These are phyloP conservation scores for Malurus elegans DNA, from an alignment of 2,113 vertebrate species.

Conservation along the genomic window DNA sequence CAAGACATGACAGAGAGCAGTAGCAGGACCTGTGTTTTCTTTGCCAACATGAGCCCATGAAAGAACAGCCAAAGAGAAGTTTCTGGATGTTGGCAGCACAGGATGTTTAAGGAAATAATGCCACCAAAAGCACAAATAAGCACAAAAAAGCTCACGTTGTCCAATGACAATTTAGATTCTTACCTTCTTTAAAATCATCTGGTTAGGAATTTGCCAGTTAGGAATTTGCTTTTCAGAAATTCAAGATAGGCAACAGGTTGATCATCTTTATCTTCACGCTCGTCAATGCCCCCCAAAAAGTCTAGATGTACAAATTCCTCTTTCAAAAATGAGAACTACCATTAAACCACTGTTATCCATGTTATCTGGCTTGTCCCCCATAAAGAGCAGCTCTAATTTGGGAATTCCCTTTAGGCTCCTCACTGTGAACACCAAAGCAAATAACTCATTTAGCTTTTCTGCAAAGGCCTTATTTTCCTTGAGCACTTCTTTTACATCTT, in stretches of 20 bases:
- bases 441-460: slow-evolving; percentile 61
- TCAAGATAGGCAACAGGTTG: background rate
- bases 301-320: background rate
- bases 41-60: background rate
- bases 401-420: slow-evolving; percentile 53
- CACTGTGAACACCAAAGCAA: slow-evolving; percentile 46
- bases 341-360: slow-evolving; percentile 6
- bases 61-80: background rate
- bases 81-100: background rate
- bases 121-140: background rate
- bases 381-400: slow-evolving; percentile 24
- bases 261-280: background rate
- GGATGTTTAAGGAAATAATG: background rate
- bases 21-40: background rate
- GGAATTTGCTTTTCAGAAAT: background rate
- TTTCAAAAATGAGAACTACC: background rate
- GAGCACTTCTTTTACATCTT: slow-evolving; percentile 64
- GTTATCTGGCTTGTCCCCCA: slow-evolving; percentile 11
- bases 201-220: background rate
- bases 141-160: accelerated
- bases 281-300: background rate
- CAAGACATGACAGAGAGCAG: background rate
- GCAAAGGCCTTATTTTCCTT: slow-evolving; percentile 51
- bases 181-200: background rate
- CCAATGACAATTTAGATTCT: background rate